Evolutionary conservation across 2,797 vertebrate genomes (phyloP), one percentile per base, ranked within the genome.

Genomic region (Tenualosa thibaudeaui): DNA sequence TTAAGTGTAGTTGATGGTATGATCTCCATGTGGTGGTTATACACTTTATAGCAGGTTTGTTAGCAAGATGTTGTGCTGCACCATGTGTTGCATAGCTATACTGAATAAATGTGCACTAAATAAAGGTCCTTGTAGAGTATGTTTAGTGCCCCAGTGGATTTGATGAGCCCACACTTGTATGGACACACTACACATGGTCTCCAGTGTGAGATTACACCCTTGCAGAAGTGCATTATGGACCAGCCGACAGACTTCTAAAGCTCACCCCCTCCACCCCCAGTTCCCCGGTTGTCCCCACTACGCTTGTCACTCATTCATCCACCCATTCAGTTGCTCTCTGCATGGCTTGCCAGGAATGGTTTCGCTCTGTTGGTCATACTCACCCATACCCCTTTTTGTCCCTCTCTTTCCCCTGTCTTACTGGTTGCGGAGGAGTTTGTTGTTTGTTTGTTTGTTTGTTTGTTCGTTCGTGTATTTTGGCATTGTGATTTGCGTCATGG

Each of bases 261-360:
- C 50, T 22, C 15, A 78, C 12, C 19, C 17, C 37, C 17, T 1
- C 3, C 12, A 0, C 46, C 46, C 46, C 46, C 46, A 4, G 13
- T 19, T 5, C 12, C 31, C 68, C 31, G 40, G 43, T 81, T 82
- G 75, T 81, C 86, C 82, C 85, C 71, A 81, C 58, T 82, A 2
- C 88, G 43, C 26, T 53, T 81, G 71, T 81, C 22, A 62, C 75
- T 83, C 81, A 37, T 24, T 49, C 46, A 49, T 12, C 60, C 31
- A 37, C 51, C 71, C 71, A 65, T n/a, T 58, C 82, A 60, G 46
- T 37, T n/a, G 85, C 68, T 22, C n/a, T 49, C 31, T 7, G 31
- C 85, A 81, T 62, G 75, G 54, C 71, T 85, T 84, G 84, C 75
- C 71, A 82, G 82, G 53, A 83, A 83, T 49, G 65, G 26, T 81